Evolutionary conservation across 2,113 vertebrate genomes (phyloP).

Genomic region (Felis catus): F.catus_Fca126_mat1.0 CM031414.1:60118001-60118500

Average conservation of each 20-base stretch:
- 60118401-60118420: not conserved
- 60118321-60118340: not conserved
- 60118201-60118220: not conserved
- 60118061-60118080: not conserved
- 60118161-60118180: not conserved
- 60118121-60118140: not conserved
- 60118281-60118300: not conserved
- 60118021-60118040: not conserved
- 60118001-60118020: not conserved
- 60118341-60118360: not conserved
- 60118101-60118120: not conserved
- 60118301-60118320: not conserved
- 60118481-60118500: not conserved
- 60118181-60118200: not conserved
- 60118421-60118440: not conserved
- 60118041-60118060: not conserved
- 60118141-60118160: not conserved
- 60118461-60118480: slow-evolving; percentile 29
- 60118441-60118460: not conserved
- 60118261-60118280: not conserved
- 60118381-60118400: not conserved
- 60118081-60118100: not conserved
- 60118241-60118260: not conserved
- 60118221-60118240: not conserved
- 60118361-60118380: not conserved